Evolutionary conservation across 2,797 vertebrate species (phyloP).

Genomic region (Fistularia commersonii): DNA sequence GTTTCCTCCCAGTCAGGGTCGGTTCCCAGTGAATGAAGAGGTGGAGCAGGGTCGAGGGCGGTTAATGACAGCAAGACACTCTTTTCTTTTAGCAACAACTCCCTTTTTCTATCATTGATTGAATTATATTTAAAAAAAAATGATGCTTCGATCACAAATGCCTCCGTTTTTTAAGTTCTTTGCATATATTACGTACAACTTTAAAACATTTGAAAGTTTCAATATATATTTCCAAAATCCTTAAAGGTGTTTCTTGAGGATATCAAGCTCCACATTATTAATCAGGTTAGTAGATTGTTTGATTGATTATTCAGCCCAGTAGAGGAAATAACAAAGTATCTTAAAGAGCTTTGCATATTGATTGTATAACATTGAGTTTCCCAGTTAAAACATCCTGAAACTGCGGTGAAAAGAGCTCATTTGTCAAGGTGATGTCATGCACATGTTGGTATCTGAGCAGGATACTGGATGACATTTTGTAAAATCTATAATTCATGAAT

Average conservation of each 20-base stretch:
- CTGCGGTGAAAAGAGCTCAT: slow-evolving; percentile 40
- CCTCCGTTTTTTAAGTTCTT: too few species aligned
- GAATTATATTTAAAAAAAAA: too few species aligned
- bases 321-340: slow-evolving; percentile 77
- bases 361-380: slow-evolving; percentile 78
- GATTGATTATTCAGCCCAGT: slow-evolving; percentile 59
- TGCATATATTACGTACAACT: slow-evolving; percentile 16
- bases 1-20: slow-evolving; percentile 53
- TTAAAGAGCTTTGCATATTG: slow-evolving; percentile 83
- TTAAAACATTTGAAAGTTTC: slow-evolving; percentile 2
- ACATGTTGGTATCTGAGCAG: slow-evolving; percentile 9
- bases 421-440: slow-evolving; percentile 62
- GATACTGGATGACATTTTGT: slow-evolving; percentile 39
- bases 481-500: slow-evolving; percentile 90
- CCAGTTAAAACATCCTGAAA: slow-evolving; percentile 49
- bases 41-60: slow-evolving; percentile 28
- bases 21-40: slow-evolving; percentile 32
- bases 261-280: slow-evolving; percentile 10
- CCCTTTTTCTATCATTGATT: not conserved
- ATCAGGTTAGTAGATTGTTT: slow-evolving; percentile 3
- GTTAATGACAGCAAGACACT: not conserved
- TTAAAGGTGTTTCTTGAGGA: slow-evolving; percentile 7
- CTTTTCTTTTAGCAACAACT: slow-evolving; percentile 7
- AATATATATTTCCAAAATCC: too few species aligned
- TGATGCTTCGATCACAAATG: too few species aligned